Conservation (phyloP, 92 coral and sea anemone species). For the Porites divaricata region DNA sequence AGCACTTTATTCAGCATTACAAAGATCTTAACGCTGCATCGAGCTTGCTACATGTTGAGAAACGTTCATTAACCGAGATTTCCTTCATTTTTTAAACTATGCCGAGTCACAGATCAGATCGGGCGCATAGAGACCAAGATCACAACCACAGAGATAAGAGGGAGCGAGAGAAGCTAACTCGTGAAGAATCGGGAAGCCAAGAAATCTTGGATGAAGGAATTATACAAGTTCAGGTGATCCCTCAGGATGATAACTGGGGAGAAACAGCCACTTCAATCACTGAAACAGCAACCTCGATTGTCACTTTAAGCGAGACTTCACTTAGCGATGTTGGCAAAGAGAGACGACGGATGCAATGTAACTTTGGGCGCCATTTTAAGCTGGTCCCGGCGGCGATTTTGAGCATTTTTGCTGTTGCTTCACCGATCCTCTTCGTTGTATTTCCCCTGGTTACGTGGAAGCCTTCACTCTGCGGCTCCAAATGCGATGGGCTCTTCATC, state of each 20-base stretch:
- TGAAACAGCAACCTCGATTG: constrained; percentile 97
- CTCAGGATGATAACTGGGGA: constrained; percentile 99
- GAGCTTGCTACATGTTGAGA: constrained; percentile 14
- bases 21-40: background rate
- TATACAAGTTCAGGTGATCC: constrained; percentile 98
- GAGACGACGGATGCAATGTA: constrained; percentile 73
- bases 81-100: constrained; percentile 19
- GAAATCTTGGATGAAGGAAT: constrained; percentile 97
- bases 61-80: background rate
- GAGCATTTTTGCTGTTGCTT: constrained; percentile 77
- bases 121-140: constrained; percentile 71
- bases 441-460: constrained; percentile 83
- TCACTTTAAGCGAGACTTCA: constrained; percentile 93
- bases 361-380: constrained; percentile 81
- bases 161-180: constrained; percentile 54
- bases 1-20: constrained; percentile 2
- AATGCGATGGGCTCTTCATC: constrained; percentile 91
- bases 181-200: constrained; percentile 74
- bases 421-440: constrained; percentile 93
- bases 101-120: constrained; percentile 74
- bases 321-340: constrained; percentile 89
- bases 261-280: constrained; percentile 99
- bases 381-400: constrained; percentile 73
- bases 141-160: constrained; percentile 35
- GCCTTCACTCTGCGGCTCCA: constrained; percentile 76